Evolutionary conservation across 2,888 invertebrate species (phyloP).

Genomic region (Tiliacea aurago): DNA sequence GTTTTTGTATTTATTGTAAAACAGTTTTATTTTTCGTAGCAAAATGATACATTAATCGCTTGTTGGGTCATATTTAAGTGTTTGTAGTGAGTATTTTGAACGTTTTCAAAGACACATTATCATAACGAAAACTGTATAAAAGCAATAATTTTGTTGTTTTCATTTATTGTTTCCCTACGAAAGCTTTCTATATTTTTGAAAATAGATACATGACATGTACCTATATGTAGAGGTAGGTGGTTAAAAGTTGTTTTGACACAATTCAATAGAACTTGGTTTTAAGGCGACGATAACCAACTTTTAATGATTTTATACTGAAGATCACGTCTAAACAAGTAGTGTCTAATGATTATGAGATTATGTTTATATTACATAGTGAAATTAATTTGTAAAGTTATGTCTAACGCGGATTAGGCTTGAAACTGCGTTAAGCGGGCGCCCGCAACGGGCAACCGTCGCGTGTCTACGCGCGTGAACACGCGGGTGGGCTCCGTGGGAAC

Average conservation of each 20-base stretch:
- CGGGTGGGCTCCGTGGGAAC: no score
- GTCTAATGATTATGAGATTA: no score
- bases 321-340: no score
- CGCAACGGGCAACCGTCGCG: no score
- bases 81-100: conserved; percentile 69
- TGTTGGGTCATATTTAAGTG: conserved; percentile 70
- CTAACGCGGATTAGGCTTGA: no score
- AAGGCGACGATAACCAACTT: no score
- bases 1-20: conserved; percentile 47
- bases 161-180: conserved; percentile 16
- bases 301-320: no score
- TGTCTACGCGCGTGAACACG: no score
- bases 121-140: conserved; percentile 42
- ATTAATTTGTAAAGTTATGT: no score
- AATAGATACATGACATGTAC: background rate
- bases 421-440: no score
- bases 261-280: background rate
- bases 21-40: conserved; percentile 73
- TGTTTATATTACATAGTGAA: no score
- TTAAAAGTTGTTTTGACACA: background rate
- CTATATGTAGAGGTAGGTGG: background rate
- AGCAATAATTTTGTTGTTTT: conserved; percentile 24
- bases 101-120: conserved; percentile 65
- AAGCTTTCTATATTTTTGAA: background rate
- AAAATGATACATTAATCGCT: conserved; percentile 81